A percentile compares a stretch with the other conserved stretches of the same genome.
Conservation (phyloP, 2,113 vertebrate species). For the Amblyornis subalaris region DNA sequence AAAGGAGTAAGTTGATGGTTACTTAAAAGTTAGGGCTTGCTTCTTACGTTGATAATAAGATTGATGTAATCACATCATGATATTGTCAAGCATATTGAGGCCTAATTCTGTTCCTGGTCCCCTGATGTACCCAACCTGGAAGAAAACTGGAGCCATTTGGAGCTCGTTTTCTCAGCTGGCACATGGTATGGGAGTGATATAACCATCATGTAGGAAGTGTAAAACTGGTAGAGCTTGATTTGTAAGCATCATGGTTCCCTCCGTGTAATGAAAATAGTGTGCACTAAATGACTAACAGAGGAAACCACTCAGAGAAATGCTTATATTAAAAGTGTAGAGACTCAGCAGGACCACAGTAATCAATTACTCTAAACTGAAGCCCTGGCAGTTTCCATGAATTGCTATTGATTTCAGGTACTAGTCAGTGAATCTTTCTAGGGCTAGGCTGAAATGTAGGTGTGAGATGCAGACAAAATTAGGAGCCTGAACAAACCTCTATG, state of each 20-base stretch:
- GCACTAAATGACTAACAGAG: constrained; percentile 26
- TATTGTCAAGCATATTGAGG: neutral
- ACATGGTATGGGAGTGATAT: neutral
- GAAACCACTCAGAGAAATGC: constrained; percentile 30
- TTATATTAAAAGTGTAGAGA: neutral
- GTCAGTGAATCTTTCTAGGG: neutral
- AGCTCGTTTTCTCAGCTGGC: neutral
- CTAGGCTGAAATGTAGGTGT: neutral
- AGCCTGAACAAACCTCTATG: neutral
- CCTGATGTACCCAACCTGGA: neutral
- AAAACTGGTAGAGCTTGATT: constrained; percentile 20
- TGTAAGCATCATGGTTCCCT: constrained; percentile 17
- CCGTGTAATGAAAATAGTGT: constrained; percentile 23
- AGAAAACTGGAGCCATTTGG: neutral
- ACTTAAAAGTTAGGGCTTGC: neutral
- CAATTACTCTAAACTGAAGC: constrained; percentile 43
- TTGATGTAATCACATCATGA: neutral
- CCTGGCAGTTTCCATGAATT: constrained; percentile 46
- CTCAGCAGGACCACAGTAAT: constrained; percentile 34
- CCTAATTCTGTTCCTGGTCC: neutral
- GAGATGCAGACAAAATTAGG: constrained; percentile 44
- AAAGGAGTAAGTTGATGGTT: neutral
- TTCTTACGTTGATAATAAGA: neutral
- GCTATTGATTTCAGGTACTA: constrained; percentile 41
- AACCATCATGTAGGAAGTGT: constrained; percentile 25